Conservation (phyloP, 2,888 invertebrate species). For the Phragmatobia fuliginosa region DNA sequence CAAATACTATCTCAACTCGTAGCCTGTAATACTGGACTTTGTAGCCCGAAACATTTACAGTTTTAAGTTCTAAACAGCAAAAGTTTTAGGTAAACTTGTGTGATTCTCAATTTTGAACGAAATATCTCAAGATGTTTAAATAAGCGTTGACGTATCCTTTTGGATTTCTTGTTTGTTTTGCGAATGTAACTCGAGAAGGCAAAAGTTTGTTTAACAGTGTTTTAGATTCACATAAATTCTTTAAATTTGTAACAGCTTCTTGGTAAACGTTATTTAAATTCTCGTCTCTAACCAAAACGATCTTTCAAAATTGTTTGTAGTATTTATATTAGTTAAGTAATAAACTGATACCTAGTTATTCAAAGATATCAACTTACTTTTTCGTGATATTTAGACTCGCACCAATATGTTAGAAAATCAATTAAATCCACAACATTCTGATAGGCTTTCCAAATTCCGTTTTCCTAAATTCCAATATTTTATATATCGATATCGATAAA, state of each 20-base stretch:
- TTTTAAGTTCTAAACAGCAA: constrained; percentile 12
- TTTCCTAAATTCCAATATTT: no score
- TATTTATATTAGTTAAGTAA: no score
- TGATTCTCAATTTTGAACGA: constrained; percentile 6
- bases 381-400: no score
- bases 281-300: not conserved
- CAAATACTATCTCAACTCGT: not conserved
- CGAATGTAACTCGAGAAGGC: not conserved
- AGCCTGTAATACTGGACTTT: not conserved
- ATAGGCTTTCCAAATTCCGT: no score
- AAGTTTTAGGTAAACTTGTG: constrained; percentile 13
- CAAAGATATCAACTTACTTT: no score
- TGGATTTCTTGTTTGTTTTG: constrained; percentile 7
- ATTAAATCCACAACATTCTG: no score
- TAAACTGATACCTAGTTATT: no score
- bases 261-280: not conserved
- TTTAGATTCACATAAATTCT: not conserved
- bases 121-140: constrained; percentile 8
- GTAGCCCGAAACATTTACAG: constrained; percentile 9
- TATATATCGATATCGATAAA: no score
- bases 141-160: not conserved
- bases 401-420: no score
- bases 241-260: not conserved
- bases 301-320: no score
- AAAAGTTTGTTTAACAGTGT: not conserved